Conservation (phyloP, 2,797 vertebrate genomes). For the Eptatretus atami region DNA sequence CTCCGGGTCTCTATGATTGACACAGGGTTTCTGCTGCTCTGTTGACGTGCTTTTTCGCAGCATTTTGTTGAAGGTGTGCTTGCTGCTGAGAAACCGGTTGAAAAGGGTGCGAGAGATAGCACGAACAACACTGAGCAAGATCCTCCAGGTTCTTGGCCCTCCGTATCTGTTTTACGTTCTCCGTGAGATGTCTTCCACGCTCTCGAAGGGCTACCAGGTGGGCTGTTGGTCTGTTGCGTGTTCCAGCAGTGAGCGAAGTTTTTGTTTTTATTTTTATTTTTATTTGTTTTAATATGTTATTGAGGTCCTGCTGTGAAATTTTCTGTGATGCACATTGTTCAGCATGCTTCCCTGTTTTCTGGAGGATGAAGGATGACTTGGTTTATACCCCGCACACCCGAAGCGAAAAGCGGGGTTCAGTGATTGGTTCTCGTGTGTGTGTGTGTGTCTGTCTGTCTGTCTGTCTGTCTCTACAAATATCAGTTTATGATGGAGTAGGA, state of each 20-base stretch:
- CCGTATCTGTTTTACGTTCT: conserved; percentile 51
- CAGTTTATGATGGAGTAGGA: no score
- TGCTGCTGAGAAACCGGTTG: conserved; percentile 52
- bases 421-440: neutral
- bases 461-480: no score
- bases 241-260: no score
- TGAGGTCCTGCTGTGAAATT: no score
- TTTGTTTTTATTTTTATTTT: conserved; percentile 3
- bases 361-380: neutral
- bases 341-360: conserved; percentile 8
- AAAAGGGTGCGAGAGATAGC: conserved; percentile 71
- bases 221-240: conserved; percentile 1
- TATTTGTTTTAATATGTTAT: neutral
- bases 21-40: no score
- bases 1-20: no score
- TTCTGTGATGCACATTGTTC: no score
- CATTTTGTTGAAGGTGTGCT: conserved; percentile 61
- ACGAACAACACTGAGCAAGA: conserved; percentile 54
- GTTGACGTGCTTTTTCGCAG: conserved; percentile 15
- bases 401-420: no score
- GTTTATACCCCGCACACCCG: no score
- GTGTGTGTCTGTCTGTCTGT: neutral
- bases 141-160: conserved; percentile 42
- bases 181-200: conserved; percentile 41
- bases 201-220: conserved; percentile 84